Evolutionary conservation across 2,797 vertebrate species (phyloP), one percentile per base, ranked within the genome.

Genomic region (Amphiprion clarkii): DNA sequence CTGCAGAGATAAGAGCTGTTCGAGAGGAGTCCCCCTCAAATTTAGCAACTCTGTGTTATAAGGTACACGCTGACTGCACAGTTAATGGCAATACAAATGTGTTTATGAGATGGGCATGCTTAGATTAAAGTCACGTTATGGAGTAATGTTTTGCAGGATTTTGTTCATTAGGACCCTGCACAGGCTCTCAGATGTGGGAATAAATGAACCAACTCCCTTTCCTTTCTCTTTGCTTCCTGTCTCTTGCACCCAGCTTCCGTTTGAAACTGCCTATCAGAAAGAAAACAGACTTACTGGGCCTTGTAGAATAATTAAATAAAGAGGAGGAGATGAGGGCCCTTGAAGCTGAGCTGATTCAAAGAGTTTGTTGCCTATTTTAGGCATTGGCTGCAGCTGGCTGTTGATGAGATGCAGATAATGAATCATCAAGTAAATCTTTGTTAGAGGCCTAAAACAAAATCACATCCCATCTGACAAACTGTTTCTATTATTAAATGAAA

Each of bases 1-100:
- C 98, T 14, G 98, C 98, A 1, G 98, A 99, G 95, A 99, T 99
- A 87, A 95, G 98, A 87, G 98, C 98, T 0, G 96, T 99, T 76
- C 93, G 98, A 76, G 98, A 99, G 86, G 98, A 99, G 90, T 99
- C 98, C 0, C 98, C 98, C 31, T 99, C 98, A 31, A 99, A 99
- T 90, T 87, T 99, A 92, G 98, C 98, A 3, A 99, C 98, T 39
- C 92, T 99, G 59, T 99, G 98, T 89, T 99, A 99, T 56, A 99
- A 99, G 96, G 98, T 98, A 90, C 64, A 48, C 51, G 31, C 16
- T 39, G 36, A 11, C 9, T 12, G 36, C 5, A 33, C 9, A 16
- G 27, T 17, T n/a, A 60, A 54, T 70, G 23, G 39, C 7, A 33
- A 21, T 21, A 10, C 46, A 14, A 21, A 6, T 13, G 54, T 76